Evolutionary conservation across 1,140 invertebrate species (phyloP).

Genomic region (Leptopilina boulardi): DNA sequence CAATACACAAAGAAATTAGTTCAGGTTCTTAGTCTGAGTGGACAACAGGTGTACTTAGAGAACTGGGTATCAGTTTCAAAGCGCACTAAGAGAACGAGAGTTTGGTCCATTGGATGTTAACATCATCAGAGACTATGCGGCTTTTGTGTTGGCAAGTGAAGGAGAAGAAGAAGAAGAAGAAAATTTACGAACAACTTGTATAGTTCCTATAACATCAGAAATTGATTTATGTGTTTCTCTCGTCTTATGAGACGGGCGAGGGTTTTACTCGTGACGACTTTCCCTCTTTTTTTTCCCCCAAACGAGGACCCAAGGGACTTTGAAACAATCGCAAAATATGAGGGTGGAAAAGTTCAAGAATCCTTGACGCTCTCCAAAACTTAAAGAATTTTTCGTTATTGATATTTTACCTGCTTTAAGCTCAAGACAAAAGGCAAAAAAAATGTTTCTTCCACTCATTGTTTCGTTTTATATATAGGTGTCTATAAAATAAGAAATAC

Average conservation of each 20-base stretch:
- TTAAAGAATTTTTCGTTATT: constrained; percentile 7
- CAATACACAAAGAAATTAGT: not conserved
- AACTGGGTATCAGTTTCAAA: constrained; percentile 2
- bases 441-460: not conserved
- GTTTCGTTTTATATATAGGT: not conserved
- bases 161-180: not conserved
- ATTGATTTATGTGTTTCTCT: constrained; percentile 3
- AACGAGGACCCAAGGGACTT: not conserved
- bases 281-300: not conserved
- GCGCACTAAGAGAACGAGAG: not conserved
- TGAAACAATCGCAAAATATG: constrained; percentile 13
- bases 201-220: not conserved
- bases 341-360: not conserved
- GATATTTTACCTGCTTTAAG: constrained; percentile 27
- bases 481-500: too few relatives aligned
- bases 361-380: not conserved
- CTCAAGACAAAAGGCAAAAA: not conserved
- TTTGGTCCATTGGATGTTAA: not conserved
- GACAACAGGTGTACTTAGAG: constrained; percentile 1
- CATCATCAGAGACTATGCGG: not conserved
- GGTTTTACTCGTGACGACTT: constrained; percentile 14
- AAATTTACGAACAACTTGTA: constrained; percentile 14
- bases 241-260: constrained; percentile 5
- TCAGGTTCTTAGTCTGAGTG: not conserved
- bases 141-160: not conserved